Conservation (phyloP, 1,140 invertebrate species). For the Cydia strobilella region DNA sequence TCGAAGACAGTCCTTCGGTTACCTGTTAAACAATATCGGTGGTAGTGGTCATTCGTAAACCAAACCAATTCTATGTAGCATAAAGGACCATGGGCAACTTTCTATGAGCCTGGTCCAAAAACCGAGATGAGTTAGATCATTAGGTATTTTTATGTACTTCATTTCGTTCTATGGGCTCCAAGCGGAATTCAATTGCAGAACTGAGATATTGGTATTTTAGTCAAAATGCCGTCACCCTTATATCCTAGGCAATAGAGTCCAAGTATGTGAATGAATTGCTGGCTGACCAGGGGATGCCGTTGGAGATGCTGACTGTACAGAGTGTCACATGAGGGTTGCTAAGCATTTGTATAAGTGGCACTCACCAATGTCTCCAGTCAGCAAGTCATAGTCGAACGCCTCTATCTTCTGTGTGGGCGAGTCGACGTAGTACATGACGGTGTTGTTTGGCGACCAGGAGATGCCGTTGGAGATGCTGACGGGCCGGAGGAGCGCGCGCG, state of each 20-base stretch:
- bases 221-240: too few species aligned
- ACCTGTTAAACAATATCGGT: constrained; percentile 43
- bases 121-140: too few species aligned
- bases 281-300: constrained; percentile 89
- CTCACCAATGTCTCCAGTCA: constrained; percentile 82
- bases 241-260: too few species aligned
- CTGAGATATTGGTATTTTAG: too few species aligned
- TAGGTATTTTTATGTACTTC: too few species aligned
- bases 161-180: too few species aligned
- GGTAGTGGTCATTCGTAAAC: not conserved
- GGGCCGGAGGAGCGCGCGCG: constrained; percentile 50
- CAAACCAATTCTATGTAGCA: too few species aligned
- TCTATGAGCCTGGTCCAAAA: not conserved
- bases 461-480: constrained; percentile 88
- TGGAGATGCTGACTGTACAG: constrained; percentile 82
- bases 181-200: too few species aligned
- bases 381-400: constrained; percentile 84
- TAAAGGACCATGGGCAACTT: too few species aligned
- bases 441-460: constrained; percentile 84
- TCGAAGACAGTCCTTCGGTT: constrained; percentile 74
- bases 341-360: constrained; percentile 36
- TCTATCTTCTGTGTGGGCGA: constrained; percentile 81
- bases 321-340: too few species aligned
- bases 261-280: too few species aligned
- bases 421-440: constrained; percentile 86